Evolutionary conservation across 2,797 vertebrate species (phyloP).

Genomic region (Clarias pachynema): DNA sequence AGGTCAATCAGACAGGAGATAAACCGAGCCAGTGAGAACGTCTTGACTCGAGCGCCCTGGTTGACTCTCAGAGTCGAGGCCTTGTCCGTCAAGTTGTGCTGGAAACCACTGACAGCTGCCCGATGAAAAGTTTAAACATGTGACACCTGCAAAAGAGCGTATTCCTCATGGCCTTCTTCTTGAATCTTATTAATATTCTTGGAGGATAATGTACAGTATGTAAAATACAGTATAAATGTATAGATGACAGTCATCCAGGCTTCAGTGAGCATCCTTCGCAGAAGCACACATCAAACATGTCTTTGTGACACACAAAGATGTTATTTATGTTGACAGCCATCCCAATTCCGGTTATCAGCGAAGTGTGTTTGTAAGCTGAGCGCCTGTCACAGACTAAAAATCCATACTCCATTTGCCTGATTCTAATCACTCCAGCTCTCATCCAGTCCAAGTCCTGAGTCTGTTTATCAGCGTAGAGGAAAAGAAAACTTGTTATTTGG

Average conservation of each 20-base stretch:
- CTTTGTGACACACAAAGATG: constrained; percentile 9
- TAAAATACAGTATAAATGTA: neutral
- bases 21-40: constrained; percentile 42
- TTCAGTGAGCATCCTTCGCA: neutral
- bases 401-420: constrained; percentile 55
- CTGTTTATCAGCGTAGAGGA: constrained; percentile 52
- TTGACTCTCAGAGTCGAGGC: constrained; percentile 41
- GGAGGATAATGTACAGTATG: neutral
- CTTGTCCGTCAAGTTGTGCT: constrained; percentile 31
- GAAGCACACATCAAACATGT: neutral
- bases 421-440: constrained; percentile 50
- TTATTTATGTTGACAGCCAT: constrained; percentile 27
- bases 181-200: neutral
- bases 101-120: constrained; percentile 23
- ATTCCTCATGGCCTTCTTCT: neutral
- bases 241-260: neutral
- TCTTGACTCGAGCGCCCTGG: constrained; percentile 17
- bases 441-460: constrained; percentile 37
- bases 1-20: constrained; percentile 41
- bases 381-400: constrained; percentile 48
- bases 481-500: constrained; percentile 56
- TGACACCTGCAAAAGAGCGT: neutral
- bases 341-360: constrained; percentile 24
- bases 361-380: constrained; percentile 29
- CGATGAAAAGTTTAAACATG: constrained; percentile 28